Percentiles rank a stretch among this genome's conserved stretches.
phyloP scores from a whole-genome alignment of 2,888 invertebrate genomes.

The Saturnia pavonia region DNA sequence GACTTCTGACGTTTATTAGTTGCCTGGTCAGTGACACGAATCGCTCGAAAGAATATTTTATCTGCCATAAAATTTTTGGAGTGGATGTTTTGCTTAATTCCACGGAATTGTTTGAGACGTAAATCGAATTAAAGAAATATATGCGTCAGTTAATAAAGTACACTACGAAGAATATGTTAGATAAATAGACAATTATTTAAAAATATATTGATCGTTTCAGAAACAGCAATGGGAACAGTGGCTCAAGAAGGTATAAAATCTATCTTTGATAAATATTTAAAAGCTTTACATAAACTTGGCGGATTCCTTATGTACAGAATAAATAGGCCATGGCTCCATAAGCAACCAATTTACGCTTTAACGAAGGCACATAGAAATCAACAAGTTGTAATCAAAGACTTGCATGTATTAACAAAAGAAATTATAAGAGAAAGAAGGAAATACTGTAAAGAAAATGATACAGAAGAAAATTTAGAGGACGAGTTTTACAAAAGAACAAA shows the following conservation, averaged over 20 bases:
- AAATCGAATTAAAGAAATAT: background rate
- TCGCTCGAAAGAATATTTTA: too few species aligned
- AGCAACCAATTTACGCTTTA: constrained; percentile 22
- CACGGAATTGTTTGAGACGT: background rate
- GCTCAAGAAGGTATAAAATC: constrained; percentile 55
- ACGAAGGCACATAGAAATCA: constrained; percentile 24
- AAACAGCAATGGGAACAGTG: constrained; percentile 81
- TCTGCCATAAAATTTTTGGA: too few species aligned
- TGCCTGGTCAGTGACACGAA: too few species aligned
- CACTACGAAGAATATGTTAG: background rate
- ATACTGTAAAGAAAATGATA: constrained; percentile 38
- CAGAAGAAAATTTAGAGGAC: constrained; percentile 2
- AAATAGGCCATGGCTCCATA: constrained; percentile 32
- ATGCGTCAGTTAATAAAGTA: background rate
- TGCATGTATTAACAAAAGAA: constrained; percentile 76
- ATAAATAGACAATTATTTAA: background rate
- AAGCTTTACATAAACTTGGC: constrained; percentile 31
- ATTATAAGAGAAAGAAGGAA: constrained; percentile 67
- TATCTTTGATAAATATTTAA: constrained; percentile 65
- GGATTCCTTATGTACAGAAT: constrained; percentile 29
- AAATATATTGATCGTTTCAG: constrained; percentile 26
- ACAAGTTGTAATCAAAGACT: constrained; percentile 51
- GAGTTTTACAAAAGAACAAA: constrained; percentile 50
- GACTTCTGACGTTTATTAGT: too few species aligned
- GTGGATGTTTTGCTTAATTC: too few species aligned